Base-by-base conservation (phyloP, 2,797 vertebrate genomes). In the Enteromius fasciolatus region DNA sequence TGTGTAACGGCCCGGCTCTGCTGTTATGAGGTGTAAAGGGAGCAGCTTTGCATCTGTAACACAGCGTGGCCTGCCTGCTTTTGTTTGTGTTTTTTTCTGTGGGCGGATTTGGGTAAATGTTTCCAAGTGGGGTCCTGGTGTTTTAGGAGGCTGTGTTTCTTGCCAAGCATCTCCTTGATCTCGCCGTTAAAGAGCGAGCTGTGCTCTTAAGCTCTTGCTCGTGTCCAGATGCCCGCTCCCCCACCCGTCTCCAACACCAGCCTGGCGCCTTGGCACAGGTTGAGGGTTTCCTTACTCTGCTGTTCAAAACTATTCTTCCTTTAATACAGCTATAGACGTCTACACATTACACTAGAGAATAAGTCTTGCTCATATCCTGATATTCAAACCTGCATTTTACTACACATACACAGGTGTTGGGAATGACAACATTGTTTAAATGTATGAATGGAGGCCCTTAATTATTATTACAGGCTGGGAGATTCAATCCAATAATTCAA, bases 101-200 rank as follows among this genome's bases (percentile, higher is more conserved):
- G 46, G 68, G 54, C 78, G 80, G 74, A 84, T 83, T 86, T 84
- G 73, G 54, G 80, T 57, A 36, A 86, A 54, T 77, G 77, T 72
- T 87, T 86, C 78, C 85, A 85, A 84, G 78, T 85, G 81, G 67
- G 76, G 75, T 87, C 81, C 79, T 88, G 75, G 84, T 84, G 84
- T 86, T 89, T 89, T 82, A 87, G 81, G 72, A 86, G 85, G 81
- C 67, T 84, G 67, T 23, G 74, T 59, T 82, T 31, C 48, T 76
- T 86, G 86, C 87, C 84, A 85, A 86, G 82, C 80, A 86, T 87
- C 73, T 86, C 72, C 81, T 86, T 89, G 83, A 89, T 86, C 85
- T 86, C 20, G 25, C 78, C 48, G 64, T 85, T 87, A 88, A 88
- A 86, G 74, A 66, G 33, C 46, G 68, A 81, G 68, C 77, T 79